These are phyloP conservation scores for Blomia tropicalis DNA, from an alignment of 2,888 invertebrate species.

Conservation along the genomic window DNA sequence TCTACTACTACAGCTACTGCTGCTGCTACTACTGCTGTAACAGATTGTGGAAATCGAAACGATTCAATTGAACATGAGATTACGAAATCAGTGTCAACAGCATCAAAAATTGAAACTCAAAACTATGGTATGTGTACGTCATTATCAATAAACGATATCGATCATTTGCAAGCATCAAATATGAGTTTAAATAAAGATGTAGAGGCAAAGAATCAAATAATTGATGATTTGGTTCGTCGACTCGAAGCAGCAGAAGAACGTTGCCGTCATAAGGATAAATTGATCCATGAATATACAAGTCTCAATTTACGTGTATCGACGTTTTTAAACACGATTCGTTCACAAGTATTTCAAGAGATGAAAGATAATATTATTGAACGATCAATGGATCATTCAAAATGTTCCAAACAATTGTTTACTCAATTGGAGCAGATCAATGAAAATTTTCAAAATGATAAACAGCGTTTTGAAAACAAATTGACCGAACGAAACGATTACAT, in stretches of 20 bases:
- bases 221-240: background rate
- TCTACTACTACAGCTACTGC: no score
- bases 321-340: background rate
- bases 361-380: background rate
- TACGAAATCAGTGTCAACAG: background rate
- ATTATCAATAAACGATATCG: background rate
- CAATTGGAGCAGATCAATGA: background rate
- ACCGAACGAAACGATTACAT: background rate
- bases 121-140: conserved; percentile 2
- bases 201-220: conserved; percentile 7
- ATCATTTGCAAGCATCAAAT: conserved; percentile 10
- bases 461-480: background rate
- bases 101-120: background rate
- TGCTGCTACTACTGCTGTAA: background rate
- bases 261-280: background rate
- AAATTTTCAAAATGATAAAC: background rate
- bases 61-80: background rate
- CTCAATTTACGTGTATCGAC: background rate
- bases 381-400: background rate
- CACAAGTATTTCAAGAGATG: background rate
- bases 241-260: background rate
- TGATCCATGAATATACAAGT: background rate
- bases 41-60: background rate
- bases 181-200: conserved; percentile 2
- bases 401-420: background rate